A percentile compares a stretch with the other conserved stretches of the same genome.
These are phyloP conservation scores for Aix galericulata DNA, from an alignment of 2,113 vertebrate genomes.

Conservation along the genomic window DNA sequence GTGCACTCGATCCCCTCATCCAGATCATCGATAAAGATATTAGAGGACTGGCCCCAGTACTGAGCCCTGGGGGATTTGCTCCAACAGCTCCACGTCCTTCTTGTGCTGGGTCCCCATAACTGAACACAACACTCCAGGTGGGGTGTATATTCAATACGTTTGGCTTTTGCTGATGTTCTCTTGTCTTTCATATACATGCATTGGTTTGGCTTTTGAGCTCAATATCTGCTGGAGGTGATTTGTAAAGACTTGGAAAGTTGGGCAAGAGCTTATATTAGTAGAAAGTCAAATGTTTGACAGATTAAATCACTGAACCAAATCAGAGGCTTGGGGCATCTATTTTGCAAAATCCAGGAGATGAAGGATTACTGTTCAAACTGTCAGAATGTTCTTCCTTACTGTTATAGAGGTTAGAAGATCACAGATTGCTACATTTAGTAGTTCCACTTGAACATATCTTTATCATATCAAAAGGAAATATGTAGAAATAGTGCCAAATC, in stretches of 20 bases:
- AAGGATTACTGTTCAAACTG: neutral
- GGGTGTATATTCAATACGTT: neutral
- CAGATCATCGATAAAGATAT: too few species aligned
- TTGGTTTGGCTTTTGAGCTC: neutral
- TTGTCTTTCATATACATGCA: neutral
- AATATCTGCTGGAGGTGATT: neutral
- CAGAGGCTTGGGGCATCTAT: neutral
- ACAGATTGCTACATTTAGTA: neutral
- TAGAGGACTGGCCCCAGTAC: too few species aligned
- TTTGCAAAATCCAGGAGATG: neutral
- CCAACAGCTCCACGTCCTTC: too few species aligned
- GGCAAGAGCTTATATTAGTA: neutral
- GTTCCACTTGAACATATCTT: neutral
- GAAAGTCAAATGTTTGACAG: neutral
- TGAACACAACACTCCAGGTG: too few species aligned
- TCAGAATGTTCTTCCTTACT: neutral
- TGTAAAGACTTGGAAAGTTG: neutral
- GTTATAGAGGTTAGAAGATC: neutral
- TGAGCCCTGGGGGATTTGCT: too few species aligned
- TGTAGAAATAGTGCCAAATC: neutral
- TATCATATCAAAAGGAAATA: accelerated
- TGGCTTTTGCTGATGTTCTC: neutral
- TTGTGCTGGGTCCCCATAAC: too few species aligned
- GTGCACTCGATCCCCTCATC: too few species aligned
- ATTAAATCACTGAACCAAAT: neutral